Conservation (phyloP, 2,888 invertebrate species). For the Lagria hirta region DNA sequence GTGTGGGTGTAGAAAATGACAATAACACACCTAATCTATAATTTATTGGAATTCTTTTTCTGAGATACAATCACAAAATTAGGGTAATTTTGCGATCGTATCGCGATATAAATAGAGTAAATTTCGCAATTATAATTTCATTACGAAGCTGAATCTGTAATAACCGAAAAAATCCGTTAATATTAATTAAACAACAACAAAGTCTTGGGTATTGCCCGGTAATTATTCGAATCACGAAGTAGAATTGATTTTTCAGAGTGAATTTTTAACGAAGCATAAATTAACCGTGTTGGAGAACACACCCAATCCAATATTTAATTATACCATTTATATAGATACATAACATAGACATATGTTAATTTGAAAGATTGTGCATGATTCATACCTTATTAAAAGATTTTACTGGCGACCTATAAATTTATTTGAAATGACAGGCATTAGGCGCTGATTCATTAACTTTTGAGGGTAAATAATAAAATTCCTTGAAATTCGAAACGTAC, state of each 20-base stretch:
- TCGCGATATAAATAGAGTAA: conserved; percentile 1
- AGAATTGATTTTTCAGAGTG: conserved; percentile 11
- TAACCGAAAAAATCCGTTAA: conserved; percentile 23
- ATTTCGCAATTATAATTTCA: conserved; percentile 17
- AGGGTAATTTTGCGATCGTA: conserved; percentile 2
- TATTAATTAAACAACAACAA: conserved; percentile 18
- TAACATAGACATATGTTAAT: conserved; percentile 27
- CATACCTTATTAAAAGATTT: conserved; percentile 26
- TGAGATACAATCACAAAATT: not conserved
- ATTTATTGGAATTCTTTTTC: conserved; percentile 17
- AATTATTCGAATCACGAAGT: conserved; percentile 15
- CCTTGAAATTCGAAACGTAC: conserved; percentile 29
- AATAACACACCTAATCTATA: conserved; percentile 22
- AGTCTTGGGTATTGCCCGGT: too few species aligned
- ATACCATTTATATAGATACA: conserved; percentile 14
- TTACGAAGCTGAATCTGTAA: conserved; percentile 3
- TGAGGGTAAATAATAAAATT: not conserved
- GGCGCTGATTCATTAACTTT: conserved; percentile 3
- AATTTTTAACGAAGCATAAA: conserved; percentile 12
- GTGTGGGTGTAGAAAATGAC: conserved; percentile 19
- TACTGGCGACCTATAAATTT: conserved; percentile 18
- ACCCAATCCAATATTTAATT: conserved; percentile 21
- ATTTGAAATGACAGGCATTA: conserved; percentile 8
- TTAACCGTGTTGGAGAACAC: conserved; percentile 10
- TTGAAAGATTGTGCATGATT: conserved; percentile 24